Percentiles rank a stretch among this genome's conserved stretches.
Evolutionary conservation across 2,797 vertebrate species (phyloP).

Genomic region (Caiman crocodilus): DNA sequence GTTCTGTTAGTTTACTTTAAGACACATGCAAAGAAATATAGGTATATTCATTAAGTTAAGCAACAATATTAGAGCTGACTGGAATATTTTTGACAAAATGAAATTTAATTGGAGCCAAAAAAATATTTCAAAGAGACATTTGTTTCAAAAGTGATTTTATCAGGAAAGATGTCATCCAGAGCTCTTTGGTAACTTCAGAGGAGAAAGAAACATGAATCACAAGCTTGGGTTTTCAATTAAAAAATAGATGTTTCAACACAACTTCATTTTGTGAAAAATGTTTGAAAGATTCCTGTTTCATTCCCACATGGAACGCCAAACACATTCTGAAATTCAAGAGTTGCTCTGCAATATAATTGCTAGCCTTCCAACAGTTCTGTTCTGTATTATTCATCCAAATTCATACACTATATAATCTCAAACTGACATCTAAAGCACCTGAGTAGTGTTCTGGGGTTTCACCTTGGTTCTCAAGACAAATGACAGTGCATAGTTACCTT

Average conservation of each 20-base stretch:
- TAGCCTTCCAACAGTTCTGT: not conserved
- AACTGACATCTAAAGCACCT: not conserved
- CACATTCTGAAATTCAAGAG: not conserved
- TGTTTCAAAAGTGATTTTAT: not conserved
- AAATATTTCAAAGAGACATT: not conserved
- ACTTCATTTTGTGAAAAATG: not conserved
- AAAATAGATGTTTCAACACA: constrained; percentile 14
- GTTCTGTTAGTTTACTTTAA: not conserved
- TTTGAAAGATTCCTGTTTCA: not conserved
- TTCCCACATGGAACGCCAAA: constrained; percentile 11
- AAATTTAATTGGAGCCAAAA: not conserved
- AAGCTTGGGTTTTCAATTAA: not conserved
- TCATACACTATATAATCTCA: not conserved
- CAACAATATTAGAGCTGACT: not conserved
- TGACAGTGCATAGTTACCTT: not conserved
- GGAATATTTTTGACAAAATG: not conserved
- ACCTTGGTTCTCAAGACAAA: not conserved
- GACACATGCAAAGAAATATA: not conserved
- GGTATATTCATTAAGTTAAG: not conserved
- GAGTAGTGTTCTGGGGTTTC: not conserved
- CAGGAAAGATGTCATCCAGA: not conserved
- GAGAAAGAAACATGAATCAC: not conserved
- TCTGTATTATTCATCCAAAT: not conserved
- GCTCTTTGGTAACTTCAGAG: not conserved
- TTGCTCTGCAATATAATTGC: not conserved